These are phyloP conservation scores for Bujurquina vittata DNA, from an alignment of 2,113 vertebrate species.

Conservation along the genomic window DNA sequence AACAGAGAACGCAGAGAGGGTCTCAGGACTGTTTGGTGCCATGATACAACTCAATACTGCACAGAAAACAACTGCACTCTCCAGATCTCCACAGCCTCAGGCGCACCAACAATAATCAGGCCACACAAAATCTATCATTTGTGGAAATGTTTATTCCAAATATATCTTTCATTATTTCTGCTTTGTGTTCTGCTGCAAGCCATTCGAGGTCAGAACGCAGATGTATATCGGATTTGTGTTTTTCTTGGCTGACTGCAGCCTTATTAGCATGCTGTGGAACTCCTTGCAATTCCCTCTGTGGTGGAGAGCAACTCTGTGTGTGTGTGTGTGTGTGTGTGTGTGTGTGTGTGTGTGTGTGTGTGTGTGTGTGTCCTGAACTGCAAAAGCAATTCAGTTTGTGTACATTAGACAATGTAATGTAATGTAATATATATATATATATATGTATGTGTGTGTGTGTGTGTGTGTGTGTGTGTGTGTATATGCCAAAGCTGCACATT, in stretches of 20 bases:
- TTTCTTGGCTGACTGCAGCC: slow-evolving; percentile 45
- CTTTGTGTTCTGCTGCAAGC: slow-evolving; percentile 48
- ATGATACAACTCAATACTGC: background rate
- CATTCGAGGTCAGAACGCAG: slow-evolving; percentile 43
- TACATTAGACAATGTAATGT: slow-evolving; percentile 24
- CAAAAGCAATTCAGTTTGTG: slow-evolving; percentile 35
- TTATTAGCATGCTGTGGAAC: slow-evolving; percentile 61
- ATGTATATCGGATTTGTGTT: slow-evolving; percentile 61
- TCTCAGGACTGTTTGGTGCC: slow-evolving; percentile 39
- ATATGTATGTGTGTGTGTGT: background rate
- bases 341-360: too few relatives aligned
- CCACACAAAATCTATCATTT: slow-evolving; percentile 42
- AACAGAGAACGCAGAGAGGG: slow-evolving; percentile 19
- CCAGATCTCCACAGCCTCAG: background rate
- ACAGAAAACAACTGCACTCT: slow-evolving; percentile 1
- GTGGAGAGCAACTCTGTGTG: slow-evolving; percentile 18
- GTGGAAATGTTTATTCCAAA: slow-evolving; percentile 57
- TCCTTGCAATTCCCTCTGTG: slow-evolving; percentile 20
- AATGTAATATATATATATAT: background rate
- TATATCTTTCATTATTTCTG: slow-evolving; percentile 47
- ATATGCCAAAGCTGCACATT: slow-evolving; percentile 15
- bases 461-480: background rate
- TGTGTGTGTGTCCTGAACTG: background rate
- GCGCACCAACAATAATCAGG: slow-evolving; percentile 28
- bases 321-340: background rate